A percentile compares a stretch with the other conserved stretches of the same genome.
Conservation (phyloP, 2,113 vertebrate genomes). For the Ascaphus truei region DNA sequence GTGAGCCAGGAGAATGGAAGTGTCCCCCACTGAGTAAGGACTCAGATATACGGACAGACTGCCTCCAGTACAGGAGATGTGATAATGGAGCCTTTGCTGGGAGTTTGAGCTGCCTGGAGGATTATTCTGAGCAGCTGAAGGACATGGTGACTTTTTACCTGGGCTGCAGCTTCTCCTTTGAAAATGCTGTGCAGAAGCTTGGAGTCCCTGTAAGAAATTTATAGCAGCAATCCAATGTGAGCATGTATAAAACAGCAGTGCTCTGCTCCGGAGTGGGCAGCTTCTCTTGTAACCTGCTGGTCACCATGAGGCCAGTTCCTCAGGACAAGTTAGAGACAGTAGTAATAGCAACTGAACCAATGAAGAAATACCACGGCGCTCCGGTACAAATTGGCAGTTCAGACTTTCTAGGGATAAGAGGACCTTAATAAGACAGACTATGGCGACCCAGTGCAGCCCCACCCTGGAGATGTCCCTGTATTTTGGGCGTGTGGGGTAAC, state of each 20-base stretch:
- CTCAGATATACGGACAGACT: constrained; percentile 68
- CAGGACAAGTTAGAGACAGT: constrained; percentile 56
- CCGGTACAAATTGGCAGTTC: constrained; percentile 75
- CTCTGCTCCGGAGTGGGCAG: constrained; percentile 52
- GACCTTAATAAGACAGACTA: constrained; percentile 72
- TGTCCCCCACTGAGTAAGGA: constrained; percentile 45
- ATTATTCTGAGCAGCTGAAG: constrained; percentile 57
- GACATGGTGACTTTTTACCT: constrained; percentile 80
- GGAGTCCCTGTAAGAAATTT: constrained; percentile 67
- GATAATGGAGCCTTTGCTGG: constrained; percentile 60
- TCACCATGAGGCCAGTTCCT: constrained; percentile 76
- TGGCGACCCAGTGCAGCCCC: constrained; percentile 58
- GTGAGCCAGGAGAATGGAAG: constrained; percentile 65
- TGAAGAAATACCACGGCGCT: constrained; percentile 62
- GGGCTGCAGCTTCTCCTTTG: constrained; percentile 77
- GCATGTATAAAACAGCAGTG: constrained; percentile 75
- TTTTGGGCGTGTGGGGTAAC: constrained; percentile 87
- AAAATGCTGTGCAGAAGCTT: constrained; percentile 57
- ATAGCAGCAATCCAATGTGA: constrained; percentile 62
- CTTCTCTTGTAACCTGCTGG: constrained; percentile 80
- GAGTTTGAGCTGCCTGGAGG: constrained; percentile 58
- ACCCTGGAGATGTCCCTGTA: constrained; percentile 66
- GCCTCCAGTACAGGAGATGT: constrained; percentile 66
- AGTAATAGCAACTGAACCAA: constrained; percentile 47
- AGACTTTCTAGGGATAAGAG: constrained; percentile 69